Base-by-base conservation (phyloP, 2,113 vertebrate genomes). In the Semicossyphus pulcher region DNA sequence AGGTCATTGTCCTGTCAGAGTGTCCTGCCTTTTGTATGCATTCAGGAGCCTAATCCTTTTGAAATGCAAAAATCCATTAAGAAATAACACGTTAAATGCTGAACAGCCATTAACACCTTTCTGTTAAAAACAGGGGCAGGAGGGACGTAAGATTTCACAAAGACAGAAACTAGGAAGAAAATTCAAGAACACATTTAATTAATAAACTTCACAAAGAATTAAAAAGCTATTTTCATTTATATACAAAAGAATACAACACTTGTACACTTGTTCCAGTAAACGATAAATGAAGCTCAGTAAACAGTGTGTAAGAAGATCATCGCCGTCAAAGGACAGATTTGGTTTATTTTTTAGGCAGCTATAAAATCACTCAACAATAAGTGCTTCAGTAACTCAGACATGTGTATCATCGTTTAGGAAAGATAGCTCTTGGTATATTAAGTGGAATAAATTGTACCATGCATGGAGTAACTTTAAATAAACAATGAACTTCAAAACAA, bases 1-100 rank as follows among this genome's bases (percentile, higher is more conserved):
- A 94, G 92, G 92, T 93, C 92, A 94, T 91, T 91, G 86, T 91
- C 86, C 80, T 44, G 68, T 73, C 88, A 89, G 66, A 86, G 58
- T 25, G 67, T 41, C 41, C 44, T 25, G 44, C 53, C 57, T 79
- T 89, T 88, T 72, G 72, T 72, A 81, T 79, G 70, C 71, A 81
- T 34, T 36, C 6, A 49, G 58, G 51, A 56, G 51, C 31, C 8
- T 31, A 57, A 78, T 79, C 60, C 67, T 37, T 44, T 81, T 70
- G n/a, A 76, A 42, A 71, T 71, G 54, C 25, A 70, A 58, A 45
- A 61, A 68, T 11, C 26, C 1, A 69, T 78, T 79, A 44, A 72
- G 47, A 71, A 64, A 28, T 53, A 65, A 76, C 52, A 14, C 42
- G 9, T 54, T 14, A 60, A 69, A 72, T 39, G 42, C 52, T 58